Conservation (phyloP, 2,113 vertebrate genomes). For the Junco hyemalis region DNA sequence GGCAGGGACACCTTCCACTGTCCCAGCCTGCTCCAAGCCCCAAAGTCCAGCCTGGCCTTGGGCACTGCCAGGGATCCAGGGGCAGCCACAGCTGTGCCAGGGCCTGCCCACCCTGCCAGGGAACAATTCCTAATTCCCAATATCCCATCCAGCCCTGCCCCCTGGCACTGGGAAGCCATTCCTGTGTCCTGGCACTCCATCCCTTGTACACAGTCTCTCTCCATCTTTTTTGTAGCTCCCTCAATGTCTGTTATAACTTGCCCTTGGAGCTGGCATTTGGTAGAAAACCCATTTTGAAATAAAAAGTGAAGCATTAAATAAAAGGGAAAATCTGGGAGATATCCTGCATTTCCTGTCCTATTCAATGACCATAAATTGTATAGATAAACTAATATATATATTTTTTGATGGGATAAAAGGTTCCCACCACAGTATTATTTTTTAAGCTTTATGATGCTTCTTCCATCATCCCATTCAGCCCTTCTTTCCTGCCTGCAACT, state of each 20-base stretch:
- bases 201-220: background rate
- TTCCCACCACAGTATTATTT: background rate
- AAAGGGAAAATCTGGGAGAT: background rate
- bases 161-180: background rate
- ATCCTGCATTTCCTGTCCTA: fast-evolving
- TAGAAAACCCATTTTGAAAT: background rate
- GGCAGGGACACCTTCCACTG: background rate
- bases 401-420: background rate
- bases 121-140: background rate
- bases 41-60: background rate
- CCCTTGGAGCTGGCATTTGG: background rate
- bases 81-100: background rate
- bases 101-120: background rate
- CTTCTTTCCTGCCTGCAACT: background rate
- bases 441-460: background rate
- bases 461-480: background rate
- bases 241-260: background rate
- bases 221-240: background rate
- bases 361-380: background rate
- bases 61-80: background rate
- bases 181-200: background rate
- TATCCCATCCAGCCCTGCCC: background rate
- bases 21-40: background rate
- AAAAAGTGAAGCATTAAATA: background rate
- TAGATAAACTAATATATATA: background rate